A percentile compares a stretch with the other conserved stretches of the same genome.
These are phyloP conservation scores for Cryptotermes secundus DNA, from an alignment of 1,140 invertebrate species.

Conservation along the genomic window DNA sequence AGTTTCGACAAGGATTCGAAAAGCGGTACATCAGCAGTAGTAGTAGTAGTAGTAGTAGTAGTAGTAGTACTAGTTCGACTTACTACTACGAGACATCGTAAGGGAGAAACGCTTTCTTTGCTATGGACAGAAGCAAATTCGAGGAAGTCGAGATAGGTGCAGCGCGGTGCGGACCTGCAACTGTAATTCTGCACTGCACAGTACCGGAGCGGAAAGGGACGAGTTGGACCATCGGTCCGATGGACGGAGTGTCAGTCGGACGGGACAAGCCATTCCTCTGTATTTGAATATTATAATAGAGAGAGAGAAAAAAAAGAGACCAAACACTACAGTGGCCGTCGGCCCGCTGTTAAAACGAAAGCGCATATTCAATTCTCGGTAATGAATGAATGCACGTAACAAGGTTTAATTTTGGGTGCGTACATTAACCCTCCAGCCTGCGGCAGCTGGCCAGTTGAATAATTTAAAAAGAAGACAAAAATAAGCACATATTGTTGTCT, in stretches of 20 bases:
- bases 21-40: no score
- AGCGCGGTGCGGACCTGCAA: not conserved
- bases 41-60: no score
- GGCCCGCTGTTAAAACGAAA: not conserved
- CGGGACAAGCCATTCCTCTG: not conserved
- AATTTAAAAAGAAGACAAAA: not conserved
- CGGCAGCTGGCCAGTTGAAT: conserved; percentile 5
- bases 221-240: not conserved
- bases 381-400: not conserved
- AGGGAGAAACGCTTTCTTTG: no score
- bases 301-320: no score
- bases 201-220: not conserved
- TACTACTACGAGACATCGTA: no score
- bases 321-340: not conserved
- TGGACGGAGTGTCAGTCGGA: not conserved
- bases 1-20: no score
- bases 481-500: conserved; percentile 1
- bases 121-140: no score
- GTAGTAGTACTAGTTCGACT: no score
- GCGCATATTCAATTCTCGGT: not conserved
- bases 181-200: not conserved
- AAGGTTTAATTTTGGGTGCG: not conserved
- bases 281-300: conserved; percentile 17
- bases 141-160: no score
- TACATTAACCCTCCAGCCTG: no score